Conservation (phyloP, 1,140 invertebrate species). For the Heliconius hewitsoni region DNA sequence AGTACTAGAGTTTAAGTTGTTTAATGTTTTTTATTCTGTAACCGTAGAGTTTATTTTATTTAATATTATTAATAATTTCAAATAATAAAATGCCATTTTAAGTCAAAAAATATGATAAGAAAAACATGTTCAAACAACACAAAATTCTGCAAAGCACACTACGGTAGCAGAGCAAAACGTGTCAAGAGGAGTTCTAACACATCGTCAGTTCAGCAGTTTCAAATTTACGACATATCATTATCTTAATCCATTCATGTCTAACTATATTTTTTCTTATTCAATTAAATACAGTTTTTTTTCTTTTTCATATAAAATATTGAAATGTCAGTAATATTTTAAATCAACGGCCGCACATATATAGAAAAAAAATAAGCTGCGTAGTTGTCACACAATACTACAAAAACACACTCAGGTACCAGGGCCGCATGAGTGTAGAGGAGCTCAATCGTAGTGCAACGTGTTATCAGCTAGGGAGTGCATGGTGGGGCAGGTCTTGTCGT, state of each 20-base stretch:
- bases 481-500: slow-evolving; percentile 59
- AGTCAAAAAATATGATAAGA: not conserved
- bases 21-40: too few relatives aligned
- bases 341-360: not conserved
- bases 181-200: slow-evolving; percentile 24
- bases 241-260: too few relatives aligned
- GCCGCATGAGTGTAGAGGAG: not conserved
- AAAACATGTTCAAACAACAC: not conserved
- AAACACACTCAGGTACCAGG: not conserved
- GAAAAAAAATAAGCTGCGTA: not conserved
- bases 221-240: too few relatives aligned
- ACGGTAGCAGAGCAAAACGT: not conserved
- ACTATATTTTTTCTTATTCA: too few relatives aligned
- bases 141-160: not conserved
- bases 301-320: not conserved
- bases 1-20: too few relatives aligned
- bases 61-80: too few relatives aligned
- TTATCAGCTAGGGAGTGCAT: slow-evolving; percentile 66
- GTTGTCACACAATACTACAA: not conserved
- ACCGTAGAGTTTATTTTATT: too few relatives aligned
- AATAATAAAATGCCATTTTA: too few relatives aligned
- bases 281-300: too few relatives aligned
- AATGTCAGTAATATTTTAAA: not conserved
- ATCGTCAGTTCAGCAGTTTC: too few relatives aligned
- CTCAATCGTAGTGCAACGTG: slow-evolving; percentile 71